A percentile compares a stretch with the other conserved stretches of the same genome.
These are phyloP conservation scores for Channa argus DNA, from an alignment of 2,113 vertebrate species.

Conservation along the genomic window DNA sequence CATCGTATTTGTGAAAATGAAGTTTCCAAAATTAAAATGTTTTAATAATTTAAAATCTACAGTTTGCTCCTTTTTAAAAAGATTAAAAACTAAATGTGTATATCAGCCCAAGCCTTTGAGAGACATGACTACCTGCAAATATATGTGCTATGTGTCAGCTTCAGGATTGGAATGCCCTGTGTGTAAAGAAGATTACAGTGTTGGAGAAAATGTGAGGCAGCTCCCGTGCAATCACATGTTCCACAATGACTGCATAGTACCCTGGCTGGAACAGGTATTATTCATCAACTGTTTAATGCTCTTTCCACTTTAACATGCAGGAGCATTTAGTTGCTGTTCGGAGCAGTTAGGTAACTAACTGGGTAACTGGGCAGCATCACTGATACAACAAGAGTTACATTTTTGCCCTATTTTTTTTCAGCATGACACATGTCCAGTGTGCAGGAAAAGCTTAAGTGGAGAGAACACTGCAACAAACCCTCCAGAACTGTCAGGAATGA, in stretches of 20 bases:
- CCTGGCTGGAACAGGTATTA: constrained; percentile 97
- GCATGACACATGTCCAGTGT: constrained; percentile 99
- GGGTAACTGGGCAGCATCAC: neutral
- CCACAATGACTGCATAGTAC: constrained; percentile 96
- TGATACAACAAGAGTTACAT: neutral
- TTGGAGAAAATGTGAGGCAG: constrained; percentile 93
- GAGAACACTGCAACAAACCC: constrained; percentile 99
- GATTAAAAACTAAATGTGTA: neutral
- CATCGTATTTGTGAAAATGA: neutral
- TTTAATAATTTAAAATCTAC: too few species aligned
- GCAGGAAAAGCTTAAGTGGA: constrained; percentile 96
- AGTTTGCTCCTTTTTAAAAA: too few species aligned
- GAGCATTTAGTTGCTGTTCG: neutral
- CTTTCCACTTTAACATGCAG: neutral
- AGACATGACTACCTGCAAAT: neutral
- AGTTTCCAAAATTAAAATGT: too few species aligned
- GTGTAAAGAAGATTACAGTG: constrained; percentile 97
- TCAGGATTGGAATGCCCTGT: constrained; percentile 96
- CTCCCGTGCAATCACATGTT: constrained; percentile 98
- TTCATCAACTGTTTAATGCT: neutral
- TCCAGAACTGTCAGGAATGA: constrained; percentile 93
- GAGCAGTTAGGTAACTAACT: neutral
- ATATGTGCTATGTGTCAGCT: constrained; percentile 77
- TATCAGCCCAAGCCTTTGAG: neutral
- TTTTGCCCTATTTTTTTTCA: constrained; percentile 66